Conservation (phyloP, 2,888 invertebrate species). For the Zonitis immaculata region DNA sequence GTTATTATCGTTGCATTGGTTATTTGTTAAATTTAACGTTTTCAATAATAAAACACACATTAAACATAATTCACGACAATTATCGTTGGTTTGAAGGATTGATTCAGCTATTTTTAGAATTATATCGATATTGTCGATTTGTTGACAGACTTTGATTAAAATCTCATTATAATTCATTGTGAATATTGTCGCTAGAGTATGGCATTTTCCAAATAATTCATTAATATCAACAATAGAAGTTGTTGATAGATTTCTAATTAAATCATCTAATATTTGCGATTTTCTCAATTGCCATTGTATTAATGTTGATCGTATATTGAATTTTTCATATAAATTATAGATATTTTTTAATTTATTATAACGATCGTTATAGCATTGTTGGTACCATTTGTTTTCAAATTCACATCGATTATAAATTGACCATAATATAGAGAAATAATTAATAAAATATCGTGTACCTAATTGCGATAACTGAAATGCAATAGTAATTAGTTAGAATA, state of each 20-base stretch:
- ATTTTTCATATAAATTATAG: slow-evolving; percentile 2
- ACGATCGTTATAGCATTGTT: neutral
- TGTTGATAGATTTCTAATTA: slow-evolving; percentile 17
- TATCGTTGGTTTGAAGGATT: neutral
- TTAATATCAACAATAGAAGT: neutral
- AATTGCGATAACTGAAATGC: neutral
- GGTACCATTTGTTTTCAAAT: neutral
- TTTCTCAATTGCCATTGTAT: neutral
- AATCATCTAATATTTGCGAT: slow-evolving; percentile 20
- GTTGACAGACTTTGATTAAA: slow-evolving; percentile 28
- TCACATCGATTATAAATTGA: neutral
- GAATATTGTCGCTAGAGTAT: slow-evolving; percentile 27
- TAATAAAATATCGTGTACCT: neutral
- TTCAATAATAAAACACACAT: slow-evolving; percentile 29
- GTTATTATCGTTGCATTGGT: slow-evolving; percentile 2
- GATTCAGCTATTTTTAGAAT: slow-evolving; percentile 22
- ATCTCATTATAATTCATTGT: slow-evolving; percentile 24
- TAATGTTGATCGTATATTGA: neutral
- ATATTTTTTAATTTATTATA: slow-evolving; percentile 1
- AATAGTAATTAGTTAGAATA: neutral
- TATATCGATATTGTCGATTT: slow-evolving; percentile 25
- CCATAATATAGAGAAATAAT: neutral
- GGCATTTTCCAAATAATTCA: slow-evolving; percentile 17
- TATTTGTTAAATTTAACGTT: neutral
- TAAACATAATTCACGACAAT: slow-evolving; percentile 25